phyloP scores from a whole-genome alignment of 2,797 vertebrate species.

The Halcyon leucocephala region DNA sequence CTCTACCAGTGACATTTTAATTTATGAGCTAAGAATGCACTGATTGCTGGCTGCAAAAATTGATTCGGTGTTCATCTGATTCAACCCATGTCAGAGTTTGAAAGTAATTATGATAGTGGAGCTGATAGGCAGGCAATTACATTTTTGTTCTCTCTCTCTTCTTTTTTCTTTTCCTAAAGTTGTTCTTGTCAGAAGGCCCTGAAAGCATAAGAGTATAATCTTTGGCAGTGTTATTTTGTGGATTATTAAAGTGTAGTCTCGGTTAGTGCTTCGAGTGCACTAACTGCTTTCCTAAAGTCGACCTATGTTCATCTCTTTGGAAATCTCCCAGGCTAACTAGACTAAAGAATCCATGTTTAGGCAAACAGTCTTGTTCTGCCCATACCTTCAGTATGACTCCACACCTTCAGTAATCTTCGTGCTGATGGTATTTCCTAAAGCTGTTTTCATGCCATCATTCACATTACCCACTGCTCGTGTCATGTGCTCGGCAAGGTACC shows the following conservation, averaged over 20 bases:
- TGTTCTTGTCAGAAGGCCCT: conserved; percentile 54
- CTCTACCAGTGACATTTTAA: conserved; percentile 78
- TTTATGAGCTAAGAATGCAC: conserved; percentile 75
- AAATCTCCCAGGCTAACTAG: neutral
- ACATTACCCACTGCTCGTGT: neutral
- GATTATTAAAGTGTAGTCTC: neutral
- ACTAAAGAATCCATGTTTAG: neutral
- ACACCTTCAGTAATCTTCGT: neutral
- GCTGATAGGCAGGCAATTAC: conserved; percentile 80
- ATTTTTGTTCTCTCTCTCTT: conserved; percentile 68
- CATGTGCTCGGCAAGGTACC: neutral
- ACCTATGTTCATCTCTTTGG: neutral
- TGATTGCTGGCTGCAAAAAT: conserved; percentile 77
- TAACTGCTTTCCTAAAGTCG: neutral
- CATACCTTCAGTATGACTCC: neutral
- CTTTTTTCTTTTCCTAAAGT: neutral
- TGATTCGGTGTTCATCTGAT: conserved; percentile 82
- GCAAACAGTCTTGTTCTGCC: neutral
- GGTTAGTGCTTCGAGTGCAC: neutral
- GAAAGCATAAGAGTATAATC: neutral
- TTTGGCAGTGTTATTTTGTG: neutral
- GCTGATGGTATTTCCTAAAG: neutral
- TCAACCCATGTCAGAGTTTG: conserved; percentile 78
- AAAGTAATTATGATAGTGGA: conserved; percentile 81
- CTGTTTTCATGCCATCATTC: neutral